Conservation (phyloP, 2,888 invertebrate species). For the Schrankia costaestrigalis region DNA sequence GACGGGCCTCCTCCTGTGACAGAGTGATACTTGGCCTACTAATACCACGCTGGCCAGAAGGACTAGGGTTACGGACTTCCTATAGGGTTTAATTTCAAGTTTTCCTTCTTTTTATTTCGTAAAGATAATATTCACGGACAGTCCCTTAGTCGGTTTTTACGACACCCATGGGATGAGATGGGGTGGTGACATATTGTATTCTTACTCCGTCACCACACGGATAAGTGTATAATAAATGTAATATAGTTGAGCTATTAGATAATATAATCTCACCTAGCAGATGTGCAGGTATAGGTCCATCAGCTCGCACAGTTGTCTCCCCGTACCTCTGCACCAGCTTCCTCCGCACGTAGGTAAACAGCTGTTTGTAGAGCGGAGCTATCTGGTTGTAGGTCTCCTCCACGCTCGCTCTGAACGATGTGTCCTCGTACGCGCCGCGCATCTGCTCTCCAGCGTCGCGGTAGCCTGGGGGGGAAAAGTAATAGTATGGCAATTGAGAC, state of each 20-base stretch:
- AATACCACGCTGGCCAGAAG: too few relatives aligned
- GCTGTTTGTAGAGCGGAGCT: slow-evolving; percentile 88
- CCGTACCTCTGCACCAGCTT: slow-evolving; percentile 84
- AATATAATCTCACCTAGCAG: slow-evolving; percentile 78
- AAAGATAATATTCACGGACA: too few relatives aligned
- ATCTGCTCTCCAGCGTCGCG: slow-evolving; percentile 90
- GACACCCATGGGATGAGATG: too few relatives aligned
- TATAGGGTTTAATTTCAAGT: too few relatives aligned
- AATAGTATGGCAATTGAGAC: neutral
- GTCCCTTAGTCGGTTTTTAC: too few relatives aligned
- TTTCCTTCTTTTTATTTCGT: too few relatives aligned
- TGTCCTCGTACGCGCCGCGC: slow-evolving; percentile 87
- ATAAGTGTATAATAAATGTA: neutral
- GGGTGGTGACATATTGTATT: too few relatives aligned
- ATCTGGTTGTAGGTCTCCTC: slow-evolving; percentile 82
- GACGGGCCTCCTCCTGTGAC: too few relatives aligned
- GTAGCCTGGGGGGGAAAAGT: slow-evolving; percentile 78
- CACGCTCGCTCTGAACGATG: slow-evolving; percentile 81
- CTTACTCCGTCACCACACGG: too few relatives aligned
- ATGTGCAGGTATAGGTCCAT: slow-evolving; percentile 92
- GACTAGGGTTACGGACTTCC: too few relatives aligned
- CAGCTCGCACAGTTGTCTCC: slow-evolving; percentile 75
- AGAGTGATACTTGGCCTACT: too few relatives aligned
- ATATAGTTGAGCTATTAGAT: neutral
- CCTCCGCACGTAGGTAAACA: slow-evolving; percentile 90